Conservation (phyloP, 1,140 invertebrate species). For the Hypothenemus hampei region DNA sequence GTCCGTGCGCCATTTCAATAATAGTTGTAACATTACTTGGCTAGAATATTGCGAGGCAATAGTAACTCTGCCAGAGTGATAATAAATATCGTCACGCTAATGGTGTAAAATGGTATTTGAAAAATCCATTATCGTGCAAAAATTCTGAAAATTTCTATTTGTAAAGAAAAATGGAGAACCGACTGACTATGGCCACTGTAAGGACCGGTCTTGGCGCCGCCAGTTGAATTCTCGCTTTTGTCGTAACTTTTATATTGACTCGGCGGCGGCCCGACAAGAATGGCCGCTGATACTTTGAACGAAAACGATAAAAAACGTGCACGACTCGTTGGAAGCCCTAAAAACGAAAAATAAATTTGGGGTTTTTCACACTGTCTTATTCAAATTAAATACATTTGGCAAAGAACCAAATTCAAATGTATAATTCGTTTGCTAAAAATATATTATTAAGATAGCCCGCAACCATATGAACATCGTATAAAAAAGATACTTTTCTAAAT, state of each 20-base stretch:
- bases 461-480: too few species aligned
- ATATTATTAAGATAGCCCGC: too few species aligned
- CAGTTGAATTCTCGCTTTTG: slow-evolving; percentile 12
- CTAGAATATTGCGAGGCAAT: background rate
- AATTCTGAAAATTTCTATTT: too few species aligned
- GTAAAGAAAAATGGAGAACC: too few species aligned
- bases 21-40: background rate
- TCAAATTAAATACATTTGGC: background rate
- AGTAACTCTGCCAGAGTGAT: background rate
- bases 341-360: slow-evolving; percentile 3
- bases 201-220: slow-evolving; percentile 17
- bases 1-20: too few species aligned
- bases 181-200: background rate
- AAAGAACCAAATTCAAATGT: background rate
- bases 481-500: background rate
- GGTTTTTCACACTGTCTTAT: slow-evolving; percentile 1
- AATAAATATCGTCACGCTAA: background rate
- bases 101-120: background rate
- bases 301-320: background rate
- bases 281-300: slow-evolving; percentile 2
- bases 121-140: background rate
- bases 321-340: too few species aligned
- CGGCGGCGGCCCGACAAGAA: slow-evolving; percentile 5
- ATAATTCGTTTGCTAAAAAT: background rate
- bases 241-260: slow-evolving; percentile 16